Percentiles rank a stretch among this genome's conserved stretches.
These are phyloP conservation scores for Dreissena polymorpha DNA, from an alignment of 1,140 invertebrate species.

Conservation along the genomic window DNA sequence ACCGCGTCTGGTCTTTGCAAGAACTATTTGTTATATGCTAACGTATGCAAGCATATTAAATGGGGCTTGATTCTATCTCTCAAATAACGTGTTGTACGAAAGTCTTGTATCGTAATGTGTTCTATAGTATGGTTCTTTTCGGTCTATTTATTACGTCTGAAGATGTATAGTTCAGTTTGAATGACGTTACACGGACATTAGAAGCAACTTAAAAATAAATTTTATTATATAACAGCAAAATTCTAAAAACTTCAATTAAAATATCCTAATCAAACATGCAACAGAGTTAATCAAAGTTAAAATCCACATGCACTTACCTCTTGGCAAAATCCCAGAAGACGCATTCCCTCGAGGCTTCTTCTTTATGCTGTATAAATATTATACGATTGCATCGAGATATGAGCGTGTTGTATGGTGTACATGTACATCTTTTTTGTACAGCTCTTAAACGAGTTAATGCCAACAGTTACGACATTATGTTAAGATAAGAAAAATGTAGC, in stretches of 20 bases:
- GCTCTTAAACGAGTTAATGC: not conserved
- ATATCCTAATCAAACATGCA: not conserved
- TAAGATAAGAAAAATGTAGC: not conserved
- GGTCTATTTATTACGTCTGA: too few relatives aligned
- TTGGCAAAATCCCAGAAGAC: slow-evolving; percentile 56
- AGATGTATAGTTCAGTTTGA: too few relatives aligned
- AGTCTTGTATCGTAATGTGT: too few relatives aligned
- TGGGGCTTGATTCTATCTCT: too few relatives aligned
- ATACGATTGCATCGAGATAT: not conserved
- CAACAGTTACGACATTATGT: not conserved
- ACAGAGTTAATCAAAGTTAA: not conserved
- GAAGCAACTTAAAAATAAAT: not conserved
- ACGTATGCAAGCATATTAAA: too few relatives aligned
- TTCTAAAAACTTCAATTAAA: not conserved
- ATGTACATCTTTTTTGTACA: not conserved
- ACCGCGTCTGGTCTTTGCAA: too few relatives aligned
- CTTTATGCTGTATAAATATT: slow-evolving; percentile 2
- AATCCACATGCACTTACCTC: slow-evolving; percentile 23
- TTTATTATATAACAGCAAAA: not conserved
- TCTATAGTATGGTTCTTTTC: too few relatives aligned
- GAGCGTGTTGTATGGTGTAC: not conserved
- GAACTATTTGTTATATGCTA: too few relatives aligned
- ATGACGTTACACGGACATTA: too few relatives aligned
- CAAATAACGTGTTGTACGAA: too few relatives aligned
- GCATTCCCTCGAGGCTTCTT: slow-evolving; percentile 54